These are phyloP conservation scores for Mohoua ochrocephala DNA, from an alignment of 2,113 vertebrate genomes.

Conservation along the genomic window DNA sequence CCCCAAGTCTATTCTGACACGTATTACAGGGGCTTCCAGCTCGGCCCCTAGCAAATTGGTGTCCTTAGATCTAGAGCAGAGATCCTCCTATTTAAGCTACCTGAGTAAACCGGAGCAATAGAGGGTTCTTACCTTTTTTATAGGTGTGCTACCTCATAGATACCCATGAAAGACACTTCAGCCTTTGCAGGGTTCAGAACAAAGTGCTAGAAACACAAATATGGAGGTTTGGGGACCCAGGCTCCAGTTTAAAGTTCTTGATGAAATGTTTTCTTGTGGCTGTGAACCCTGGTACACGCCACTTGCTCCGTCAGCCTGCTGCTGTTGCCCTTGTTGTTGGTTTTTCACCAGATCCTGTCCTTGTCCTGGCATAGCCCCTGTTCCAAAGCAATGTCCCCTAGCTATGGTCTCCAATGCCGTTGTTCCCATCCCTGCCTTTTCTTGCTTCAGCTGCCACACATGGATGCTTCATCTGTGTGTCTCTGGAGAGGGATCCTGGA, in stretches of 20 bases:
- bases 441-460: neutral
- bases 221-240: neutral
- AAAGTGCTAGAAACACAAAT: neutral
- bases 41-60: neutral
- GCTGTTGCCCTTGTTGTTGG: neutral
- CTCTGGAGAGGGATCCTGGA: neutral
- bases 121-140: neutral
- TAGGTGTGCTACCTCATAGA: neutral
- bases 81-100: neutral
- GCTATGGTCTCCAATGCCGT: neutral
- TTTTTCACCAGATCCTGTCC: neutral
- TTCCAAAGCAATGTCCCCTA: neutral
- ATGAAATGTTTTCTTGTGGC: neutral
- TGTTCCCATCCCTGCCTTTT: neutral
- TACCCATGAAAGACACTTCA: neutral
- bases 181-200: neutral
- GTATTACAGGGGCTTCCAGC: neutral
- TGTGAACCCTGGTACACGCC: neutral
- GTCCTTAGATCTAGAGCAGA: neutral
- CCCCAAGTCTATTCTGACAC: neutral
- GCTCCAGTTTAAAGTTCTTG: neutral
- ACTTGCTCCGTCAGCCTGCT: neutral
- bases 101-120: neutral
- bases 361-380: neutral
- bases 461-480: neutral